Percentiles rank a stretch among this genome's conserved stretches.
Evolutionary conservation across 2,113 vertebrate genomes (phyloP).

Genomic region (Anser cygnoides): DNA sequence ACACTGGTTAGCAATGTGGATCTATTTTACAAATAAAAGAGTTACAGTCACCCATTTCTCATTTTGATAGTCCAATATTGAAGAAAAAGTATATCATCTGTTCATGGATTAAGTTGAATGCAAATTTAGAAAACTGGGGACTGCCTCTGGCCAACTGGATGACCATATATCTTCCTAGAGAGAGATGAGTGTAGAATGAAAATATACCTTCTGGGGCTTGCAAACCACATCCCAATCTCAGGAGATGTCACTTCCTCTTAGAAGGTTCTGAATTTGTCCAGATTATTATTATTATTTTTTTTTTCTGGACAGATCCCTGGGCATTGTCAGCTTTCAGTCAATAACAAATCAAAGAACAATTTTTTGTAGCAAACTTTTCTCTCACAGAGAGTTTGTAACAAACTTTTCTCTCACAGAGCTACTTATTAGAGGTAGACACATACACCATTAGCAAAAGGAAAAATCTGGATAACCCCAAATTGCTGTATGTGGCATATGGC

Average conservation of each 20-base stretch:
- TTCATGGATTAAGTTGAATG: neutral
- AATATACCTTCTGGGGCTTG: neutral
- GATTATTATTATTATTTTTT: neutral
- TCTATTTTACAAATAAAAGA: neutral
- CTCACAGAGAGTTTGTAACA: neutral
- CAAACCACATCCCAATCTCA: neutral
- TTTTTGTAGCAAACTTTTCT: neutral
- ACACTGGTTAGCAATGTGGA: neutral
- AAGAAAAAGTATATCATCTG: neutral
- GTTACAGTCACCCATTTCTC: neutral
- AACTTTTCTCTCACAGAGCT: neutral
- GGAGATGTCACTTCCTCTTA: neutral
- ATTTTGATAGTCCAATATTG: neutral
- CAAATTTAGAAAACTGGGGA: neutral
- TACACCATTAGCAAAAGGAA: neutral
- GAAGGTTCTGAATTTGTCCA: neutral
- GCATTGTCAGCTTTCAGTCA: neutral
- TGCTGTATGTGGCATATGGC: neutral
- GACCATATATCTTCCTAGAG: neutral
- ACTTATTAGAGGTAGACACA: neutral
- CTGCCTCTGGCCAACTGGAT: neutral
- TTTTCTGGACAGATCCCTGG: neutral
- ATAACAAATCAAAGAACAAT: neutral
- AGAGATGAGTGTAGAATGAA: neutral
- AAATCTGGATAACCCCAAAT: neutral